Evolutionary conservation across 2,797 vertebrate species (phyloP).

Genomic region (Hozukius guyotensis): DNA sequence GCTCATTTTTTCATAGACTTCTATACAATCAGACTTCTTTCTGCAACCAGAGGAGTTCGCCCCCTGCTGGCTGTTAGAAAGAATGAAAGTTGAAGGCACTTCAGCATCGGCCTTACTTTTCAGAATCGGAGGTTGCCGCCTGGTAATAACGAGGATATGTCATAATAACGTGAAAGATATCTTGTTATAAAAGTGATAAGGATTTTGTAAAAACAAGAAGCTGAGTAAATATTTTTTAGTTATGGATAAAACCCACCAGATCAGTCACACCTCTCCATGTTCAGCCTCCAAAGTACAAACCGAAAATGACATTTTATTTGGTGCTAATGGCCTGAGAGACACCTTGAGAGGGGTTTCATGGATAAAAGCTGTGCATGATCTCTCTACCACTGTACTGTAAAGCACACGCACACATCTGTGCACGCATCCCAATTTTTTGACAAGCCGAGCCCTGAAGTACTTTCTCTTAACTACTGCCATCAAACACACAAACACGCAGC

Average conservation of each 20-base stretch:
- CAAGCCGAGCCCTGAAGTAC: background rate
- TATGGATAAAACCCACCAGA: background rate
- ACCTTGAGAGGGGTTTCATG: background rate
- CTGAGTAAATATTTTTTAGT: background rate
- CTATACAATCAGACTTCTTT: no score
- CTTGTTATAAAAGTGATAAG: background rate
- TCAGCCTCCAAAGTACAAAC: background rate
- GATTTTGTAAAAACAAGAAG: background rate
- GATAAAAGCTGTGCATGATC: constrained; percentile 34
- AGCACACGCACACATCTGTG: background rate
- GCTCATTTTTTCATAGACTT: no score
- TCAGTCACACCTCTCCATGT: background rate
- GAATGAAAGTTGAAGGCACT: no score
- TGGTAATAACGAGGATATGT: background rate
- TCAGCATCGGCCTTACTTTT: no score
- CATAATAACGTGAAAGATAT: background rate
- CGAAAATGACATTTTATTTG: background rate
- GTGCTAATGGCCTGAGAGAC: constrained; percentile 5
- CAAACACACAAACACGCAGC: constrained; percentile 22
- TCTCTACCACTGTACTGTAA: constrained; percentile 4
- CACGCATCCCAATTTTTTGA: constrained; percentile 2
- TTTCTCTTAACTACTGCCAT: constrained; percentile 9
- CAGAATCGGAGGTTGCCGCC: no score
- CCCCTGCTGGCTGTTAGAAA: no score
- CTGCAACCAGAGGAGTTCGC: no score